Conservation (phyloP, 2,797 vertebrate species). For the Percopsis omiscomaycus region DNA sequence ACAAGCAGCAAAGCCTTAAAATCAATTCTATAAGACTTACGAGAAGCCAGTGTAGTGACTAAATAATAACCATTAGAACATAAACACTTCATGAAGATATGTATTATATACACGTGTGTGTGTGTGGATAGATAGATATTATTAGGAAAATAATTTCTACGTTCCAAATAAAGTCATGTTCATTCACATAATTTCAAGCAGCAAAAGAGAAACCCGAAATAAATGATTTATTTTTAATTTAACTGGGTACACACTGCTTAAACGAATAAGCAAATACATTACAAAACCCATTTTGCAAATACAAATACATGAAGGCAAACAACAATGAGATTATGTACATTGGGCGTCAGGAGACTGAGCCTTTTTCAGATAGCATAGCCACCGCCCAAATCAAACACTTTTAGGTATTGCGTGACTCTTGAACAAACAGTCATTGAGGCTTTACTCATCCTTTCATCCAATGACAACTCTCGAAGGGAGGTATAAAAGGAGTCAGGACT, state of each 20-base stretch:
- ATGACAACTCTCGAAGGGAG: not conserved
- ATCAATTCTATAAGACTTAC: too few relatives aligned
- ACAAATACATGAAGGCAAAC: not conserved
- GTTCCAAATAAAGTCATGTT: not conserved
- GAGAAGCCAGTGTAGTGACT: too few relatives aligned
- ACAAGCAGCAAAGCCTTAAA: too few relatives aligned
- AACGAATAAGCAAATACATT: constrained; percentile 15
- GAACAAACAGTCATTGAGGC: accelerated
- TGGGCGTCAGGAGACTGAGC: constrained; percentile 2
- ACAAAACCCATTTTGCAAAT: not conserved
- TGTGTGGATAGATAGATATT: too few relatives aligned
- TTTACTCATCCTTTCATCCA: not conserved
- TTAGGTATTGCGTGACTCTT: too few relatives aligned
- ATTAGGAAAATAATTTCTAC: too few relatives aligned
- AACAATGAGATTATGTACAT: not conserved
- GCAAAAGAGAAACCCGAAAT: not conserved
- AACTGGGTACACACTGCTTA: not conserved
- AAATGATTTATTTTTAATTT: not conserved
- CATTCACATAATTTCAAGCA: not conserved
- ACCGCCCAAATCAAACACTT: constrained; percentile 16
- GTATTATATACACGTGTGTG: too few relatives aligned
- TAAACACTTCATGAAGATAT: too few relatives aligned
- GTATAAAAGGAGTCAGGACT: constrained; percentile 32
- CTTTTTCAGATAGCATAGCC: constrained; percentile 20
- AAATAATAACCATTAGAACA: too few relatives aligned